Conservation (phyloP, 2,797 vertebrate genomes). For the Pseudochromis fuscus region DNA sequence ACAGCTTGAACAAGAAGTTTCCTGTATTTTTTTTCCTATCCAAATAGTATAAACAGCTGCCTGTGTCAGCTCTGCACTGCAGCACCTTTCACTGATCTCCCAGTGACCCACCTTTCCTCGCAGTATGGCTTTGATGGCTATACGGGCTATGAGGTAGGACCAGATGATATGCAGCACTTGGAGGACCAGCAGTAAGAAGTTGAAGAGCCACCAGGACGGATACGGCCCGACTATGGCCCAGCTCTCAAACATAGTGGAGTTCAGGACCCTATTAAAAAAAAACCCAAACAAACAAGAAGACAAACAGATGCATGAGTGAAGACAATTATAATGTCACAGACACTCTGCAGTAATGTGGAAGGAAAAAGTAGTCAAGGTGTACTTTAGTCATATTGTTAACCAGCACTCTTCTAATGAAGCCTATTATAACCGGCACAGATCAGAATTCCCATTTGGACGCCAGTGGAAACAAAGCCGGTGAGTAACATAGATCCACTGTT, state of each 20-base stretch:
- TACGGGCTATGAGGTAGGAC: constrained; percentile 94
- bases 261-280: constrained; percentile 89
- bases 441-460: constrained; percentile 7
- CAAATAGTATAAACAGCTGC: no score
- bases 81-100: background rate
- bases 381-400: constrained; percentile 1
- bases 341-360: background rate
- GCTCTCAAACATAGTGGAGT: constrained; percentile 96
- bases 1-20: no score
- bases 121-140: constrained; percentile 91
- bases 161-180: constrained; percentile 94
- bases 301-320: no score
- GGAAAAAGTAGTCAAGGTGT: background rate
- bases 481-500: constrained; percentile 5
- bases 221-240: constrained; percentile 95
- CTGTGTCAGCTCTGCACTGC: no score
- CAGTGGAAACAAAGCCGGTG: background rate
- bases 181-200: constrained; percentile 89
- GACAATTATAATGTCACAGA: background rate
- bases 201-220: constrained; percentile 98
- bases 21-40: no score
- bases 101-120: constrained; percentile 91
- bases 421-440: background rate
- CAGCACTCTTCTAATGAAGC: constrained; percentile 16
- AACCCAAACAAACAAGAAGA: background rate